Evolutionary conservation across 2,888 invertebrate species (phyloP).

Genomic region (Nymphalis urticae): DNA sequence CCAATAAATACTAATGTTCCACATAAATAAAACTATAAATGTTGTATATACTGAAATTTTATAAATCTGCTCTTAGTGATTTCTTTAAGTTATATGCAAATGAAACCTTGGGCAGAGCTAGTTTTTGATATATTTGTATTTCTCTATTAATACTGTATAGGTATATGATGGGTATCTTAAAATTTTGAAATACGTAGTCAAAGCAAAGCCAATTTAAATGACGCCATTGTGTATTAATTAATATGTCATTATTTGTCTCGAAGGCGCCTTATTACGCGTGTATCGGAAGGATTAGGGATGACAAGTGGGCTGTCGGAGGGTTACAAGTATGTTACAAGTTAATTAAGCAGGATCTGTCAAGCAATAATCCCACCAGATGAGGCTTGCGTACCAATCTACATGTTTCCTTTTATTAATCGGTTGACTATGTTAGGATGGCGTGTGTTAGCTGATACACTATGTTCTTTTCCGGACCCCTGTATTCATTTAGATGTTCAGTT

Average conservation of each 20-base stretch:
- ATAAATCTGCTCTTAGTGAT: too few relatives aligned
- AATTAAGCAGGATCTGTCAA: conserved; percentile 62
- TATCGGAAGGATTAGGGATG: conserved; percentile 35
- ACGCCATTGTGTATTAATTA: conserved; percentile 22
- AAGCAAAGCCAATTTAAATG: conserved; percentile 1
- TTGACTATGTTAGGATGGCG: background rate
- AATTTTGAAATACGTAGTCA: background rate
- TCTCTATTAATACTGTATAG: too few relatives aligned
- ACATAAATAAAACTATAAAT: too few relatives aligned
- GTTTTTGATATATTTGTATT: too few relatives aligned
- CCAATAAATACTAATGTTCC: too few relatives aligned
- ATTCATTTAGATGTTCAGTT: too few relatives aligned
- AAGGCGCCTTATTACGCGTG: conserved; percentile 23
- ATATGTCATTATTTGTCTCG: conserved; percentile 21
- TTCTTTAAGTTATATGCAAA: too few relatives aligned
- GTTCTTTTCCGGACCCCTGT: background rate
- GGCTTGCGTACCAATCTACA: conserved; percentile 18
- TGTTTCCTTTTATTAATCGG: conserved; percentile 10
- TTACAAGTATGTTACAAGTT: conserved; percentile 54
- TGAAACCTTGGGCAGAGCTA: too few relatives aligned
- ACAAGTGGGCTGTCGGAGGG: conserved; percentile 45
- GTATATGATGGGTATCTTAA: background rate
- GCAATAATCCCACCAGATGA: conserved; percentile 44
- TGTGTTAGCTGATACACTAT: too few relatives aligned
- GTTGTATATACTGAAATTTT: too few relatives aligned